Evolutionary conservation across 2,888 invertebrate genomes (phyloP).

Genomic region (Drosophila testacea): DNA sequence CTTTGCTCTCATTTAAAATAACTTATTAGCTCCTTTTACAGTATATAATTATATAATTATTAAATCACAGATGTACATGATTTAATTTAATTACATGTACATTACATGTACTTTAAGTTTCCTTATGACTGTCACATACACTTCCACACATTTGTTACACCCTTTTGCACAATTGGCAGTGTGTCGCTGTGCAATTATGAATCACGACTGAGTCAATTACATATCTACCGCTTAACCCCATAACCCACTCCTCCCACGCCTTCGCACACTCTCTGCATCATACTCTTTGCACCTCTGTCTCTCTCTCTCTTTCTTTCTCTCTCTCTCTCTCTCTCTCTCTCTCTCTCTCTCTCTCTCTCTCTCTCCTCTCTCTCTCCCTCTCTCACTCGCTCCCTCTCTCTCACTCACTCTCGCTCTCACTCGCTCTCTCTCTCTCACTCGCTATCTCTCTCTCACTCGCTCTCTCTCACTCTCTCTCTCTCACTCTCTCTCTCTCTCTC

Average conservation of each 20-base stretch:
- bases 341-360: not conserved
- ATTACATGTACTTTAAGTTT: no score
- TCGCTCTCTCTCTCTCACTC: not conserved
- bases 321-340: not conserved
- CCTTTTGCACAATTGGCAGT: no score
- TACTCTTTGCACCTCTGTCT: not conserved
- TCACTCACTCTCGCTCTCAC: not conserved
- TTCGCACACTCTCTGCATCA: no score
- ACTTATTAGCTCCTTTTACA: not conserved
- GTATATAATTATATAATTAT: conserved; percentile 30
- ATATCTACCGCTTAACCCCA: conserved; percentile 5
- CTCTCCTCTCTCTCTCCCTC: not conserved
- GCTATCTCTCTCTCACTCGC: not conserved
- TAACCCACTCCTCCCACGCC: not conserved
- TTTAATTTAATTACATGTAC: no score
- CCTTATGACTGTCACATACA: no score
- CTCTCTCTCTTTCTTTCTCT: not conserved
- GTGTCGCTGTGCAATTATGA: no score
- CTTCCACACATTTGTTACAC: no score
- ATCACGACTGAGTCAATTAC: conserved; percentile 15
- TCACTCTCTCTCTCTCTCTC: not conserved
- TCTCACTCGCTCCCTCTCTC: not conserved
- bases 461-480: not conserved
- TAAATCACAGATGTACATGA: not conserved
- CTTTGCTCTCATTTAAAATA: no score